phyloP scores from a whole-genome alignment of 2,113 vertebrate species.

The Phainopepla nitens region DNA sequence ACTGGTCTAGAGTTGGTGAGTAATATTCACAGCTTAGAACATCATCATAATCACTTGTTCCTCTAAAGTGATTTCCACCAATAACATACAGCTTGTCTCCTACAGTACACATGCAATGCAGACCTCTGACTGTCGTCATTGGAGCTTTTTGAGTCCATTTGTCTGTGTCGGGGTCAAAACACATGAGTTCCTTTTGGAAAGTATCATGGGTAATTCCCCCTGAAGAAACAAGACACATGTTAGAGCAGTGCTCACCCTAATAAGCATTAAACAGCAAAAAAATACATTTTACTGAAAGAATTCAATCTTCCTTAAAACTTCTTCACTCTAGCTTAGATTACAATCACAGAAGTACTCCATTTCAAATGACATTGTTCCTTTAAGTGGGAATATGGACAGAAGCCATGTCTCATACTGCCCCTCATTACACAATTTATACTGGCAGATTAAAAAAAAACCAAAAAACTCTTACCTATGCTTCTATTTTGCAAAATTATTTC shows the following conservation, averaged over 20 bases:
- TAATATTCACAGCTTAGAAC: slow-evolving; percentile 99
- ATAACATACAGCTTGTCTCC: slow-evolving; percentile 97
- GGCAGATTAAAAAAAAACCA: neutral
- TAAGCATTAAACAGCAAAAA: neutral
- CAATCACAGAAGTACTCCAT: neutral
- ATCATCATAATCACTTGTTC: slow-evolving; percentile 98
- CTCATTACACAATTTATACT: neutral
- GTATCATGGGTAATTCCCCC: slow-evolving; percentile 98
- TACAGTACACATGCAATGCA: slow-evolving; percentile 99
- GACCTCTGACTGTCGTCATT: slow-evolving; percentile 96
- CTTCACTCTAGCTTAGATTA: neutral
- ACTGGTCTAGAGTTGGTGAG: slow-evolving; percentile 92
- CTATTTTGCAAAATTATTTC: neutral
- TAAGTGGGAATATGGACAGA: neutral
- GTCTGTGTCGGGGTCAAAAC: slow-evolving; percentile 96
- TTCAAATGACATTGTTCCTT: neutral
- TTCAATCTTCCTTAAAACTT: neutral
- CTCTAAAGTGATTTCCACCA: slow-evolving; percentile 97
- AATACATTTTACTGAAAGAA: neutral
- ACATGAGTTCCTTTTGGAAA: slow-evolving; percentile 99
- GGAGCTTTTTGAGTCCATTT: slow-evolving; percentile 98
- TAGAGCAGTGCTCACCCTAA: neutral
- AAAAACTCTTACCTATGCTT: neutral
- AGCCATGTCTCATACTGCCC: neutral
- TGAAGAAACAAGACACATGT: slow-evolving; percentile 50